phyloP scores from a whole-genome alignment of 2,113 vertebrate species.

The Antennarius striatus region DNA sequence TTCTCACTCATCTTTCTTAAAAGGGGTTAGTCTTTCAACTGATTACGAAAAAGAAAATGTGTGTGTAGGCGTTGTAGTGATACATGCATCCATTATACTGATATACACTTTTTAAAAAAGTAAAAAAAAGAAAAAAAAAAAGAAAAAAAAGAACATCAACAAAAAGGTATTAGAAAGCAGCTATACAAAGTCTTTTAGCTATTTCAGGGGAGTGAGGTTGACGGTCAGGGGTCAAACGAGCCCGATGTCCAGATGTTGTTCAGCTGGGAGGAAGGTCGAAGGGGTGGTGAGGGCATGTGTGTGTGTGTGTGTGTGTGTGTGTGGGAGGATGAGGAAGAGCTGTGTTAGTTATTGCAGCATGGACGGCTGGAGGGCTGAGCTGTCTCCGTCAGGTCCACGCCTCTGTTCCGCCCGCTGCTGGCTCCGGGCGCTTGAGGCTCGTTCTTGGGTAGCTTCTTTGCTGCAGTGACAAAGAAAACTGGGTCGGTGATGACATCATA shows the following conservation, averaged over 20 bases:
- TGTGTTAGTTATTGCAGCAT: slow-evolving; percentile 94
- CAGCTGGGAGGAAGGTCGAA: slow-evolving; percentile 69
- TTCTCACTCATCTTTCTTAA: slow-evolving; percentile 30
- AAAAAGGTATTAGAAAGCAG: slow-evolving; percentile 90
- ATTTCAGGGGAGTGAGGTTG: slow-evolving; percentile 85
- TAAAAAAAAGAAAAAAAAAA: slow-evolving; percentile 66
- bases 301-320: slow-evolving; percentile 51
- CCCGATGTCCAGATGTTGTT: slow-evolving; percentile 86
- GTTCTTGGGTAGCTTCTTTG: slow-evolving; percentile 97
- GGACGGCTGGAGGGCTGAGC: slow-evolving; percentile 90
- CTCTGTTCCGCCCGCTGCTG: slow-evolving; percentile 87
- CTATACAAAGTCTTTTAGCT: slow-evolving; percentile 92
- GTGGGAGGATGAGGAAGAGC: slow-evolving; percentile 51
- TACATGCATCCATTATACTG: slow-evolving; percentile 88
- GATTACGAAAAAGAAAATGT: slow-evolving; percentile 77
- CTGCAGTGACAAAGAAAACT: slow-evolving; percentile 49
- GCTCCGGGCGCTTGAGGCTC: slow-evolving; percentile 89
- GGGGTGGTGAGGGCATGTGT: not conserved
- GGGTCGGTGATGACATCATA: not conserved
- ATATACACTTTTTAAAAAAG: slow-evolving; percentile 80
- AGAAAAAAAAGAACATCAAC: slow-evolving; percentile 44
- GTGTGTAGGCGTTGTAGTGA: slow-evolving; percentile 86
- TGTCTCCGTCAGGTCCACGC: slow-evolving; percentile 95
- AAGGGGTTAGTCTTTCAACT: slow-evolving; percentile 71
- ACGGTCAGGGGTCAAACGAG: slow-evolving; percentile 77